phyloP scores from a whole-genome alignment of 2,888 invertebrate species.

The Chymomyza caudatula region DNA sequence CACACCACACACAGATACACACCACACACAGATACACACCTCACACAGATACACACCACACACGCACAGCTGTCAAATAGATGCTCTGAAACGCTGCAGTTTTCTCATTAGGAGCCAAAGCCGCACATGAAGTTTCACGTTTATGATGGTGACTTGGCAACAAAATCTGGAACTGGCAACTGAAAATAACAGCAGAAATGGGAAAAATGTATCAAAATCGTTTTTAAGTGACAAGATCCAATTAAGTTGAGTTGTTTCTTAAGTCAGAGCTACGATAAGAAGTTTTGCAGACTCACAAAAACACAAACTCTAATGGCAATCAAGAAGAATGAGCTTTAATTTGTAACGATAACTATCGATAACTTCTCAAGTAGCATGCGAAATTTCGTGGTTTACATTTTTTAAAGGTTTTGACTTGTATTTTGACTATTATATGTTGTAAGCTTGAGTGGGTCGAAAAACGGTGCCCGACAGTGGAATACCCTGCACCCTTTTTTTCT shows the following conservation, averaged over 20 bases:
- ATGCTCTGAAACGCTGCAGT: constrained; percentile 4
- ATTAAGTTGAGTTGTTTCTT: neutral
- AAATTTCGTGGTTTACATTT: neutral
- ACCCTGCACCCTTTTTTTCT: too few relatives aligned
- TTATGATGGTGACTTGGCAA: neutral
- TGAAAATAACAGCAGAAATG: neutral
- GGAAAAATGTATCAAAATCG: neutral
- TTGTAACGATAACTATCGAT: neutral
- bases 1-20: too few relatives aligned
- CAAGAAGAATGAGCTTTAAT: neutral
- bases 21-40: too few relatives aligned
- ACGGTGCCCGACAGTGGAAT: too few relatives aligned
- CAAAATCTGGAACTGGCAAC: neutral
- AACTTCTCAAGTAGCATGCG: neutral
- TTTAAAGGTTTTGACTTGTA: too few relatives aligned
- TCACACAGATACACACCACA: neutral
- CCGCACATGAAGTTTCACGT: neutral
- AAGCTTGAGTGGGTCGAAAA: too few relatives aligned
- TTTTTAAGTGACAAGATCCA: neutral
- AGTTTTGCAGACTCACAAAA: neutral
- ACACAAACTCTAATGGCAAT: neutral
- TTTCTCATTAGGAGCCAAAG: constrained; percentile 7
- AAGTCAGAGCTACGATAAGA: neutral
- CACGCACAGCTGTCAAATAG: constrained; percentile 4
- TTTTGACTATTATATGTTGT: too few relatives aligned